Conservation (phyloP, 1,140 invertebrate species). For the Drosophila watanabei region DNA sequence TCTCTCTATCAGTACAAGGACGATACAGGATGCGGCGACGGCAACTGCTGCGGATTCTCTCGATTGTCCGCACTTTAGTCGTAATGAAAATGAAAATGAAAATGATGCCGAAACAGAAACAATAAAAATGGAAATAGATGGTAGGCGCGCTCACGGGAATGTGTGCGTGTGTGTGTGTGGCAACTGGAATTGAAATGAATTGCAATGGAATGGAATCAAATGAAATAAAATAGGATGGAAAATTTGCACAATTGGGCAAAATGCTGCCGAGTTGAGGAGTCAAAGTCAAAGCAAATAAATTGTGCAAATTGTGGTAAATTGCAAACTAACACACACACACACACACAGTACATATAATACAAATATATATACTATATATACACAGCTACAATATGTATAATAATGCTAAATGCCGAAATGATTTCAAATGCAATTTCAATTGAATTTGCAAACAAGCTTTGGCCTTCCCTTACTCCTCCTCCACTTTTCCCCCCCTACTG, state of each 20-base stretch:
- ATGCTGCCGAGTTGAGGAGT: slow-evolving; percentile 62
- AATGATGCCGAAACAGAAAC: slow-evolving; percentile 27
- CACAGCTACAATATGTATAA: slow-evolving; percentile 45
- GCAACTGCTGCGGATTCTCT: neutral
- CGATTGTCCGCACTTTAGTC: slow-evolving; percentile 9
- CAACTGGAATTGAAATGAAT: slow-evolving; percentile 35
- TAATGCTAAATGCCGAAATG: slow-evolving; percentile 70
- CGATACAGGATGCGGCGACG: slow-evolving; percentile 13
- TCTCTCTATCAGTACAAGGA: slow-evolving; percentile 16
- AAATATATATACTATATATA: slow-evolving; percentile 14
- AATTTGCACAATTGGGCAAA: slow-evolving; percentile 18
- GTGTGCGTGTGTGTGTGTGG: neutral
- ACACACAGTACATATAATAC: slow-evolving; percentile 12
- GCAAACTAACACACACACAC: slow-evolving; percentile 42
- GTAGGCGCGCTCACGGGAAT: neutral
- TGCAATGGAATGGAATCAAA: slow-evolving; percentile 36
- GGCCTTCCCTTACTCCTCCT: neutral
- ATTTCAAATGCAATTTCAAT: slow-evolving; percentile 78
- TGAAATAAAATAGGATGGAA: slow-evolving; percentile 31
- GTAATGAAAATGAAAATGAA: slow-evolving; percentile 28
- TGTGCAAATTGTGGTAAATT: slow-evolving; percentile 69
- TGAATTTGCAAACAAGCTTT: slow-evolving; percentile 61
- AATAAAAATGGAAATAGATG: slow-evolving; percentile 37
- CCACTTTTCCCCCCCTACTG: too few relatives aligned
- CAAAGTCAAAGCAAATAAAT: slow-evolving; percentile 74